Percentiles rank a stretch among this genome's conserved stretches.
Conservation (phyloP, 2,113 vertebrate species). For the Deroptyus accipitrinus region DNA sequence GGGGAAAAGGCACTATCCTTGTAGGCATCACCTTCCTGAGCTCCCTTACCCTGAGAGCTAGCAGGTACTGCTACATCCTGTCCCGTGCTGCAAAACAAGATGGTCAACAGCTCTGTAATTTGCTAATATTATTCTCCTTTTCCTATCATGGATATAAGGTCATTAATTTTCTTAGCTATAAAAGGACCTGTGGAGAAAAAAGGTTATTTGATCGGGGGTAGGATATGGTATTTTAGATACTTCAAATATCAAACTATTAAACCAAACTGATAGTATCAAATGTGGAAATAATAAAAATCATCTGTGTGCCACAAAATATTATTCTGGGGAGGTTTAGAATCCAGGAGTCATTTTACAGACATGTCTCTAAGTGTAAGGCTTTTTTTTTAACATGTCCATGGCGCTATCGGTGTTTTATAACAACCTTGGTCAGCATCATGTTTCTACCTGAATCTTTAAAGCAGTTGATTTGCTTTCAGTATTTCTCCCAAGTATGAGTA, state of each 20-base stretch:
- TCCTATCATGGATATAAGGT: background rate
- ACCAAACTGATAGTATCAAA: background rate
- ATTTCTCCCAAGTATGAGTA: background rate
- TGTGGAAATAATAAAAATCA: background rate
- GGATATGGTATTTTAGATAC: background rate
- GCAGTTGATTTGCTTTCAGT: background rate
- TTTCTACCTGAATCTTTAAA: background rate
- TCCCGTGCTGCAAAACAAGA: background rate
- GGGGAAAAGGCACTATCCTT: background rate
- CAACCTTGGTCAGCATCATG: background rate
- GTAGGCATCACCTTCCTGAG: background rate
- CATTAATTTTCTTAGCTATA: background rate
- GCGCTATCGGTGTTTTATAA: background rate
- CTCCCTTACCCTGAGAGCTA: background rate
- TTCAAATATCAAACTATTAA: background rate
- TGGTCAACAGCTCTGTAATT: background rate
- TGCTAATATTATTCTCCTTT: background rate
- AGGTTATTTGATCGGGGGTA: background rate
- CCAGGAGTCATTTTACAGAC: background rate
- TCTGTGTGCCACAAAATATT: background rate
- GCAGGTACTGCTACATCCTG: accelerated
- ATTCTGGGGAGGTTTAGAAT: background rate
- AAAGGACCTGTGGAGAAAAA: background rate
- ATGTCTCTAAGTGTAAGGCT: background rate
- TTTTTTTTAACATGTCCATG: background rate